These are phyloP conservation scores for Colaptes auratus DNA, from an alignment of 2,113 vertebrate species.

Conservation along the genomic window DNA sequence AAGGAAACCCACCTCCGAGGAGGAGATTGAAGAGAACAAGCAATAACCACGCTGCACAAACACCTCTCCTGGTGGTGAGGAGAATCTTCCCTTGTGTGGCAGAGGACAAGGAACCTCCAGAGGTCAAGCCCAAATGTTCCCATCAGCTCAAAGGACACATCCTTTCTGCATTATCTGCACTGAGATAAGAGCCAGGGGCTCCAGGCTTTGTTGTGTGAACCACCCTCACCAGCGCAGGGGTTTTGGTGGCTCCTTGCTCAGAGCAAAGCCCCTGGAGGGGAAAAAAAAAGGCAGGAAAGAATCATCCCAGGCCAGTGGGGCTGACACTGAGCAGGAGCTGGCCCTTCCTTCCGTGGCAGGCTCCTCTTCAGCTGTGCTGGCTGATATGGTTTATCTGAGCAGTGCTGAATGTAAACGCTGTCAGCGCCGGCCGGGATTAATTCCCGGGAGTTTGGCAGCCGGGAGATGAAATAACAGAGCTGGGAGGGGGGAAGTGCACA, in stretches of 20 bases:
- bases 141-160: background rate
- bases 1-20: background rate
- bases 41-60: background rate
- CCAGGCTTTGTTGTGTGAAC: background rate
- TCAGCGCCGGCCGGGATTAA: conserved; percentile 63
- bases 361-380: conserved; percentile 52
- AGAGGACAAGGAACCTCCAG: background rate
- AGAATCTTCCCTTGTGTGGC: background rate
- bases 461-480: conserved; percentile 20
- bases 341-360: conserved; percentile 39
- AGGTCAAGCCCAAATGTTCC: background rate
- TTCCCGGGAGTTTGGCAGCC: conserved; percentile 45
- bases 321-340: conserved; percentile 55
- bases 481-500: background rate
- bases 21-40: background rate
- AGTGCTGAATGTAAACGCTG: conserved; percentile 64
- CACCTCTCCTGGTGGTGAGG: rapidly evolving
- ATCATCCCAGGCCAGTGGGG: background rate
- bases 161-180: background rate
- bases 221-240: rapidly evolving
- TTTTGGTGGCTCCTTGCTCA: background rate
- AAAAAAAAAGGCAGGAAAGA: background rate
- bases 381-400: conserved; percentile 64
- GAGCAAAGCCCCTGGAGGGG: background rate
- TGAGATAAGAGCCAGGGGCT: background rate